Base-by-base conservation (phyloP, 2,888 invertebrate species). In the Hofmannophila pseudospretella region DNA sequence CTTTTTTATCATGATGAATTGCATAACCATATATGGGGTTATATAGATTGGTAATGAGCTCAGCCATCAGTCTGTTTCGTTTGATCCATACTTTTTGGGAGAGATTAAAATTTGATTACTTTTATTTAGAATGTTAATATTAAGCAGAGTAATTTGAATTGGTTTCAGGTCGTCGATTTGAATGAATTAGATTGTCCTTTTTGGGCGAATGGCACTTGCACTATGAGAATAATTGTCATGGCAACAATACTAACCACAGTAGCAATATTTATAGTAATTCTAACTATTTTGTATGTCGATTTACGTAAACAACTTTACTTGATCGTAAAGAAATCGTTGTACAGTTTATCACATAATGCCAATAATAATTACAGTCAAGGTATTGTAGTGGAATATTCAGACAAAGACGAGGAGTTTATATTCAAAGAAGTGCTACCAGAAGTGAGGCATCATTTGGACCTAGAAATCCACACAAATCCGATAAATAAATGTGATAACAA, bases 391-490 rank as follows among this genome's bases (percentile, higher is more conserved):
- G 65, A 63, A 43, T 81, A 69, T 45, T 63, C 68, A 4, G 63
- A 70, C 36, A 57, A 55, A 9, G 85, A 85, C 30, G 70, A 76
- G 47, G 75, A 77, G 38, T 84, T 85, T 46, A 68, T 82, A 2
- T 45, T 67, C 2, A 69, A 69, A 44, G 72, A 80, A 49, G 52
- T 85, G n/a, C 36, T 84, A 34, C 71, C 80, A 1, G 66, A 59
- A n/a, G 53, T 81, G 38, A 66, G 58, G 42, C 53, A 54, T 23
- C 61, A 67, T 33, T 68, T 66, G 38, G 56, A 64, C 34, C 36
- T 76, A 7, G 67, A 67, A 42, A 47, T 73, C 32, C 59, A 64
- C 12, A 49, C 51, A 32, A 64, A 49, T 41, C 50, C 50, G 11
- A 25, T 35, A 14, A 13, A n/a, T 23, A 35, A 11, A 10, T 33